A percentile compares a stretch with the other conserved stretches of the same genome.
phyloP scores from a whole-genome alignment of 2,797 vertebrate species.

The Pelochelys cantorii region DNA sequence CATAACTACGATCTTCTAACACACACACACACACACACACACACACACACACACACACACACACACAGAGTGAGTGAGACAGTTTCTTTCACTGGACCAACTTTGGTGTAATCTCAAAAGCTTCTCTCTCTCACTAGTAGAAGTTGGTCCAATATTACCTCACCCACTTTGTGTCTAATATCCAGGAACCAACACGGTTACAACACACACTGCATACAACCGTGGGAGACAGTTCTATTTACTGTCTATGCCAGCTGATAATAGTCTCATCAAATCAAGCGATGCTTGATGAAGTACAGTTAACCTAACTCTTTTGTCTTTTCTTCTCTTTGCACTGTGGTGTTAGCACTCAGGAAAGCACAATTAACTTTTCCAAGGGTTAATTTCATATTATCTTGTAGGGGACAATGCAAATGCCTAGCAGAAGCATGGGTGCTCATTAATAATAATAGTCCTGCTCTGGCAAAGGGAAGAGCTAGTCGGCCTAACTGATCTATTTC shows the following conservation, averaged over 20 bases:
- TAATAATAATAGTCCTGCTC: background rate
- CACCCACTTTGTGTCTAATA: background rate
- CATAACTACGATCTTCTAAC: background rate
- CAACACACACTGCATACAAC: background rate
- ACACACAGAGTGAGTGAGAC: background rate
- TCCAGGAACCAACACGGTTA: background rate
- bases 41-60: background rate
- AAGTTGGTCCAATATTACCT: background rate
- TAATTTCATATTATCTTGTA: background rate
- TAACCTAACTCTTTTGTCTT: background rate
- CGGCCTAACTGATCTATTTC: background rate
- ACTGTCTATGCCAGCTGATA: background rate
- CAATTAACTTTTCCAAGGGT: background rate
- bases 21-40: background rate
- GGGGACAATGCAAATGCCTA: background rate
- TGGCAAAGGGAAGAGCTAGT: background rate
- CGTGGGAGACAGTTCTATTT: background rate
- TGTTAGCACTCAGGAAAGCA: background rate
- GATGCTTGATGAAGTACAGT: background rate
- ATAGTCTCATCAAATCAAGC: background rate
- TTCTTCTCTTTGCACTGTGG: background rate
- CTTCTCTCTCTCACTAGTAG: too few species aligned
- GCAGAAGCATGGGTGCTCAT: background rate
- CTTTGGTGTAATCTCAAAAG: too few species aligned
- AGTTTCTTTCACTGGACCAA: background rate